These are phyloP conservation scores for Virgularia gustaviana DNA, from an alignment of 92 coral and sea anemone species.

Conservation along the genomic window DNA sequence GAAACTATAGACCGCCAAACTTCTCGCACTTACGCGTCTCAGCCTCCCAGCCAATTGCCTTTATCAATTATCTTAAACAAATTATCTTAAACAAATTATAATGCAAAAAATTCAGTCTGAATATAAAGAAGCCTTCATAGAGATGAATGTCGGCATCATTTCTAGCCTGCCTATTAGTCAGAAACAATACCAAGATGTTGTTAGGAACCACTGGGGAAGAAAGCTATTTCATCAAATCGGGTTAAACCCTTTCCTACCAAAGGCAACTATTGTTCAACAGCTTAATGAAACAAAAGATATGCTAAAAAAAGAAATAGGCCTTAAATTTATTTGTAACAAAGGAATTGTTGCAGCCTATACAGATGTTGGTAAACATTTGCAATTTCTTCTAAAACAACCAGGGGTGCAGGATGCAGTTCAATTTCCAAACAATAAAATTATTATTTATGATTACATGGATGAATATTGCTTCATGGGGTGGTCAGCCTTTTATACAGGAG, in stretches of 20 bases:
- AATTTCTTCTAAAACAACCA: slow-evolving; percentile 43
- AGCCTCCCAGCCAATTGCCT: too few relatives aligned
- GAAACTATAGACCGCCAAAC: too few relatives aligned
- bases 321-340: slow-evolving; percentile 33
- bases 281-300: slow-evolving; percentile 32
- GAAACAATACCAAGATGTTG: slow-evolving; percentile 38
- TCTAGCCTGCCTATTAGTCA: slow-evolving; percentile 33
- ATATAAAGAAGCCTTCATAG: slow-evolving; percentile 33
- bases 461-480: slow-evolving; percentile 45
- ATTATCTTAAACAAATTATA: slow-evolving; percentile 24
- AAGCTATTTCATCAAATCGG: slow-evolving; percentile 40
- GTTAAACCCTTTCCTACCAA: slow-evolving; percentile 35
- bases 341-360: slow-evolving; percentile 39
- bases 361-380: slow-evolving; percentile 34
- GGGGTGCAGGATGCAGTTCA: slow-evolving; percentile 44
- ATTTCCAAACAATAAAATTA: slow-evolving; percentile 31
- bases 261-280: slow-evolving; percentile 34
- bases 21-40: too few relatives aligned
- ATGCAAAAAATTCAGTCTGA: slow-evolving; percentile 22
- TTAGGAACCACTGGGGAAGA: slow-evolving; percentile 43
- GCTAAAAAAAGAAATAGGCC: slow-evolving; percentile 38
- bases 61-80: too few relatives aligned
- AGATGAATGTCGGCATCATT: slow-evolving; percentile 37
- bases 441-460: slow-evolving; percentile 44
- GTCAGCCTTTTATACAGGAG: slow-evolving; percentile 39